Percentiles rank a stretch among this genome's conserved stretches.
Evolutionary conservation across 2,888 invertebrate genomes (phyloP).

Genomic region (Lottia scabra): DNA sequence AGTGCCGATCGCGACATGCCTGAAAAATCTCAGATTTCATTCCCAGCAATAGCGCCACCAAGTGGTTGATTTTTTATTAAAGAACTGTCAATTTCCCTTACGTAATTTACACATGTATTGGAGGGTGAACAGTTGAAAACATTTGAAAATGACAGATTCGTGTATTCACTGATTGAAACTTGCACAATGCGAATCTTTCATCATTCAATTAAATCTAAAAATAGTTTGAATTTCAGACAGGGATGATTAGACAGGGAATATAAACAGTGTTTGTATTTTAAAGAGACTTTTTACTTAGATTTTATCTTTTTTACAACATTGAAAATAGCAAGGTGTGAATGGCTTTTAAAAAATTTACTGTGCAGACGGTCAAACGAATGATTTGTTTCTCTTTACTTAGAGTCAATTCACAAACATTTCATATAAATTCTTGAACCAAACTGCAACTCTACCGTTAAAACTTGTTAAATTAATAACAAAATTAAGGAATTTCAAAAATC

Average conservation of each 20-base stretch:
- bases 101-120: conserved; percentile 1
- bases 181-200: conserved; percentile 1
- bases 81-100: conserved; percentile 3
- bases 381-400: too few relatives aligned
- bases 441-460: too few relatives aligned
- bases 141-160: neutral
- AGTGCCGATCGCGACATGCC: conserved; percentile 4
- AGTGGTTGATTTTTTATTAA: conserved; percentile 1
- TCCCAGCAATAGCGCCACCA: neutral
- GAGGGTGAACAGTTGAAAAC: neutral
- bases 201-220: conserved; percentile 2
- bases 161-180: neutral
- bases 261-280: conserved; percentile 1
- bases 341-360: too few relatives aligned
- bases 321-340: too few relatives aligned
- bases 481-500: too few relatives aligned
- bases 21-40: conserved; percentile 4
- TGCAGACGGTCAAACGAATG: too few relatives aligned
- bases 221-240: neutral
- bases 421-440: too few relatives aligned
- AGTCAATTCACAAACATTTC: too few relatives aligned
- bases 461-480: too few relatives aligned
- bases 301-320: neutral
- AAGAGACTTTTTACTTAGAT: neutral
- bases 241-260: neutral